phyloP scores from a whole-genome alignment of 92 coral and sea anemone genomes.

The Plumapathes pennacea region DNA sequence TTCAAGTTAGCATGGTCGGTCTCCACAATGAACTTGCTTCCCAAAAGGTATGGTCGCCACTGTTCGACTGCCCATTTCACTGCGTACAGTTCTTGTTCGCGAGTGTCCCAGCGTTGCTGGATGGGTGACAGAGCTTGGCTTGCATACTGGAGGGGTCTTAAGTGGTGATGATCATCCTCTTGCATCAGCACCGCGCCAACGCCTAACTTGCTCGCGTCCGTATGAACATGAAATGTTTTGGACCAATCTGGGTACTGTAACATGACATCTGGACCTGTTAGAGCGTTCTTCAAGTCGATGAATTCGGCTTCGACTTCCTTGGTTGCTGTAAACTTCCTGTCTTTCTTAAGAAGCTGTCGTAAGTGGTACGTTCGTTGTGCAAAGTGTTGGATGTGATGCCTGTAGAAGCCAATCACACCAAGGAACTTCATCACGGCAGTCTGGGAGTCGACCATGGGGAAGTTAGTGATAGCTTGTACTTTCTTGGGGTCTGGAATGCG shows the following conservation, averaged over 20 bases:
- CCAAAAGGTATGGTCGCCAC: conserved; percentile 1
- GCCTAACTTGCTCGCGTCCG: conserved; percentile 23
- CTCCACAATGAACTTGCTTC: not conserved
- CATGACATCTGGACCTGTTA: conserved; percentile 53
- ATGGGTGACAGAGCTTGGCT: conserved; percentile 11
- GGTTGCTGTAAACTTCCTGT: conserved; percentile 27
- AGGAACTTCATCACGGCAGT: conserved; percentile 25
- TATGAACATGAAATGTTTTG: conserved; percentile 13
- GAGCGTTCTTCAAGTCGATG: conserved; percentile 33
- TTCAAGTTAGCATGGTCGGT: conserved; percentile 34
- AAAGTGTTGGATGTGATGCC: conserved; percentile 41
- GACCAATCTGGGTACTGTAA: conserved; percentile 48
- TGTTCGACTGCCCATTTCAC: conserved; percentile 15
- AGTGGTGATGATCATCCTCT: conserved; percentile 5
- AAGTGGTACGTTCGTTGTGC: conserved; percentile 19
- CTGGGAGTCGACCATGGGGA: conserved; percentile 19
- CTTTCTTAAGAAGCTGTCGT: conserved; percentile 22
- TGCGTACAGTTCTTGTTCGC: conserved; percentile 17
- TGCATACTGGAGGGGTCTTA: conserved; percentile 7
- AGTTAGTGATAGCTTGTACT: conserved; percentile 28
- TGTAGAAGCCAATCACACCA: conserved; percentile 38
- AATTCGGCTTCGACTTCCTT: conserved; percentile 37
- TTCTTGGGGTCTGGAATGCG: conserved; percentile 25
- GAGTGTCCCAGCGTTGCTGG: conserved; percentile 4
- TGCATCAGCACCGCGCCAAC: conserved; percentile 61